These are phyloP conservation scores for Stichodactyla mertensii DNA, from an alignment of 64 coral and sea anemone species.

Conservation along the genomic window DNA sequence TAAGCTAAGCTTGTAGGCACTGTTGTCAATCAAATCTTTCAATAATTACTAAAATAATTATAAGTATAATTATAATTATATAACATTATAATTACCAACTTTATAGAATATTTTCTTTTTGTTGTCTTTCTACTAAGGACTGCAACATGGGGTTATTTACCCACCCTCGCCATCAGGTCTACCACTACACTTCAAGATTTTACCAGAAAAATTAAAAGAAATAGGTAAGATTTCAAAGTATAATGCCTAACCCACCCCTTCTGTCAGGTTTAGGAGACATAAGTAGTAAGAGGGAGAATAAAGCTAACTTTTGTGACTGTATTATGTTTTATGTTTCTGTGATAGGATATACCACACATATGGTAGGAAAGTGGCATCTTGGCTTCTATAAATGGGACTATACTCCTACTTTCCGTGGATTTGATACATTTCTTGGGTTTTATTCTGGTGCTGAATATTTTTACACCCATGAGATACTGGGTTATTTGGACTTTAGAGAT, in stretches of 20 bases:
- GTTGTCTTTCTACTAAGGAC: not conserved
- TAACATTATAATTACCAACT: not conserved
- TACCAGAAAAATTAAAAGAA: constrained; percentile 41
- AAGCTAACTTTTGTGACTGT: not conserved
- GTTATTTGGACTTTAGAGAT: constrained; percentile 50
- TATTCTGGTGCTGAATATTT: constrained; percentile 41
- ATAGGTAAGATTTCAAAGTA: not conserved
- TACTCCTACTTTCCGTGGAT: constrained; percentile 40
- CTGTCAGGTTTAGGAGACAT: not conserved
- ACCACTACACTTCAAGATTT: constrained; percentile 37
- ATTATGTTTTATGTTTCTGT: constrained; percentile 1
- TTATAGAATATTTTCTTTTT: not conserved
- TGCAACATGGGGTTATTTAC: constrained; percentile 45
- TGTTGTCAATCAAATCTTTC: no score
- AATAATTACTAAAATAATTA: no score
- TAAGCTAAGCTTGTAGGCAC: no score
- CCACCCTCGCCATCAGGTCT: constrained; percentile 33
- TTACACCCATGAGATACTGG: constrained; percentile 36
- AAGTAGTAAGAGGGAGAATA: not conserved
- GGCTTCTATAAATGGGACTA: constrained; percentile 53
- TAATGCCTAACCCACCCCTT: not conserved
- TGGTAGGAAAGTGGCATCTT: constrained; percentile 71
- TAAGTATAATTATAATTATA: not conserved
- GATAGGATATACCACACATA: constrained; percentile 50
- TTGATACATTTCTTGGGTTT: constrained; percentile 42